Evolutionary conservation across 2,888 invertebrate species (phyloP).

Genomic region (Drosophila borborema): DNA sequence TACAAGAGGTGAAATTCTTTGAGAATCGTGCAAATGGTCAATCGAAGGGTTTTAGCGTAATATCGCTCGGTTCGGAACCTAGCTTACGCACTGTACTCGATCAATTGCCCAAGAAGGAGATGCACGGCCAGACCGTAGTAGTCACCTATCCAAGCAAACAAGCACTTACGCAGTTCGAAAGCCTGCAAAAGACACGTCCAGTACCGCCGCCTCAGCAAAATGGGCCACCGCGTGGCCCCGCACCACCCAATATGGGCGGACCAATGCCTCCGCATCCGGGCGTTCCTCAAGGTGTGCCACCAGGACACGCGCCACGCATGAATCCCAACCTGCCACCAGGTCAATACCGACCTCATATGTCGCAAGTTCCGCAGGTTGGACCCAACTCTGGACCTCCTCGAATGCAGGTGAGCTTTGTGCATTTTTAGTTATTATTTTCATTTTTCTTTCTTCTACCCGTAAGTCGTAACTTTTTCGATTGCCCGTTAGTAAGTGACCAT

Average conservation of each 20-base stretch:
- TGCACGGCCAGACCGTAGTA: constrained; percentile 97
- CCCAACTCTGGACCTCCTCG: constrained; percentile 88
- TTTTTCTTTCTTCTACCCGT: constrained; percentile 23
- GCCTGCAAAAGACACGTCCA: constrained; percentile 95
- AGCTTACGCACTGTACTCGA: constrained; percentile 96
- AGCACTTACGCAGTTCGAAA: constrained; percentile 93
- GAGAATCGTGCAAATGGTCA: constrained; percentile 99
- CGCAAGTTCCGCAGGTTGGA: constrained; percentile 87
- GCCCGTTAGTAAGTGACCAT: constrained; percentile 26
- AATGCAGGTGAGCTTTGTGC: constrained; percentile 86
- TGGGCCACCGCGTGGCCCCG: constrained; percentile 86
- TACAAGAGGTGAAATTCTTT: constrained; percentile 99
- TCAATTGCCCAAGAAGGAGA: constrained; percentile 96
- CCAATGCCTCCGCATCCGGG: constrained; percentile 86
- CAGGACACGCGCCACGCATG: constrained; percentile 87
- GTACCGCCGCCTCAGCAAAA: constrained; percentile 89
- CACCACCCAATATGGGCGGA: constrained; percentile 84
- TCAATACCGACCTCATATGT: constrained; percentile 87
- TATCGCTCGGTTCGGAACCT: constrained; percentile 96
- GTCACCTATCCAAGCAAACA: constrained; percentile 98
- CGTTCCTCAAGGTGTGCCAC: constrained; percentile 85
- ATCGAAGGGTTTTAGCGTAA: constrained; percentile 98
- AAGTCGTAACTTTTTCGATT: constrained; percentile 36
- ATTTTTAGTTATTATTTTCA: neutral
- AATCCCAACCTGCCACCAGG: constrained; percentile 87